phyloP scores from a whole-genome alignment of 2,888 invertebrate genomes.

The Allacma fusca region DNA sequence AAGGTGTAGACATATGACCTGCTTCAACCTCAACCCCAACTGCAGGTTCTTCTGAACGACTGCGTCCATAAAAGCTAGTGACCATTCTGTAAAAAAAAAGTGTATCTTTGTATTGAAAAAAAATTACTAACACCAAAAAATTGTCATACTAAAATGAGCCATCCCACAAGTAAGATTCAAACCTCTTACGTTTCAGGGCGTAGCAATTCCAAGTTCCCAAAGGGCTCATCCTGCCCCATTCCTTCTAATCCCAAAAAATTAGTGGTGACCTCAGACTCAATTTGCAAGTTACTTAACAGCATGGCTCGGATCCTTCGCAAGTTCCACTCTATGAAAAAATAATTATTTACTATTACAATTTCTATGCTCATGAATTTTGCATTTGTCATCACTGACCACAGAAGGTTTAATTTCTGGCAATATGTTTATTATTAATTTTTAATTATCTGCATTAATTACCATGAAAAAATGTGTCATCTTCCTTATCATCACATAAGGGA shows the following conservation, averaged over 20 bases:
- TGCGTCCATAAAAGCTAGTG: background rate
- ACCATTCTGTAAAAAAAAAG: background rate
- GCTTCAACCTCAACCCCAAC: too few relatives aligned
- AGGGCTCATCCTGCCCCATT: background rate
- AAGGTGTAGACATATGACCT: too few relatives aligned
- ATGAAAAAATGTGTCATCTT: conserved; percentile 21
- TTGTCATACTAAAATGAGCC: too few relatives aligned
- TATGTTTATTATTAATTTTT: too few relatives aligned
- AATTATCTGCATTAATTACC: too few relatives aligned
- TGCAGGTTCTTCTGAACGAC: background rate
- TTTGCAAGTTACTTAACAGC: conserved; percentile 18
- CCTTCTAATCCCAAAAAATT: background rate
- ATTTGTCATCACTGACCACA: too few relatives aligned
- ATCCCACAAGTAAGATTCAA: too few relatives aligned
- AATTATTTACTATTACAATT: background rate
- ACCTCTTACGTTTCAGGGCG: background rate
- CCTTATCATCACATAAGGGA: background rate
- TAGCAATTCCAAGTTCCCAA: background rate
- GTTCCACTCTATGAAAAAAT: conserved; percentile 41
- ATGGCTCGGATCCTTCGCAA: conserved; percentile 23
- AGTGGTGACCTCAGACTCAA: background rate
- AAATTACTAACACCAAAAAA: too few relatives aligned
- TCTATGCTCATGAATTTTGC: too few relatives aligned
- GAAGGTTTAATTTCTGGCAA: too few relatives aligned
- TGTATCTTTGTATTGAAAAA: too few relatives aligned